Percentiles rank a stretch among this genome's conserved stretches.
phyloP scores from a whole-genome alignment of 2,797 vertebrate genomes.

The Benthosema pterotum region DNA sequence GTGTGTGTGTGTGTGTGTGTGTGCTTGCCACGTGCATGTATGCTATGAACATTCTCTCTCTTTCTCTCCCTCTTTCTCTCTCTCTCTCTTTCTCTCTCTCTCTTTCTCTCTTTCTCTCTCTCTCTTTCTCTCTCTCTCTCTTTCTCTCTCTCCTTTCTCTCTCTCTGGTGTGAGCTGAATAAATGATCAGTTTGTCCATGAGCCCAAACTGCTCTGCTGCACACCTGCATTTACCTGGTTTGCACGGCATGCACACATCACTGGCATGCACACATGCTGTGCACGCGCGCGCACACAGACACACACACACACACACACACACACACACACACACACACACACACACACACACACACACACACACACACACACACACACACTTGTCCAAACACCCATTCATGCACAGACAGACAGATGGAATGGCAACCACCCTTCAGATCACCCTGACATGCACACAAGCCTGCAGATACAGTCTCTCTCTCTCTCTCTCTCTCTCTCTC shows the following conservation, averaged over 20 bases:
- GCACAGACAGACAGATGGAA: constrained; percentile 6
- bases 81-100: too few relatives aligned
- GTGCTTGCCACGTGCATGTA: too few relatives aligned
- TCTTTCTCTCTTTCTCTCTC: too few relatives aligned
- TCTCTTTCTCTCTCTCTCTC: constrained; percentile 2
- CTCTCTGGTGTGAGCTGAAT: constrained; percentile 65
- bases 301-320: constrained; percentile 5
- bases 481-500: too few relatives aligned
- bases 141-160: constrained; percentile 10
- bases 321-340: not conserved
- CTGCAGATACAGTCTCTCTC: too few relatives aligned
- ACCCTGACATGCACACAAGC: too few relatives aligned
- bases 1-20: not conserved
- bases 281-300: constrained; percentile 7
- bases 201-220: constrained; percentile 58
- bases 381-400: constrained; percentile 13
- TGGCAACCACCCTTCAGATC: too few relatives aligned
- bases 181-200: constrained; percentile 62
- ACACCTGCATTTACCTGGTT: constrained; percentile 24
- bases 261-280: too few relatives aligned
- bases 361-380: constrained; percentile 6
- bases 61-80: too few relatives aligned
- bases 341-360: not conserved
- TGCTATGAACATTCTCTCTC: too few relatives aligned
- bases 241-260: too few relatives aligned